Conservation (phyloP, 2,113 vertebrate species). For the Empidonax traillii region DNA sequence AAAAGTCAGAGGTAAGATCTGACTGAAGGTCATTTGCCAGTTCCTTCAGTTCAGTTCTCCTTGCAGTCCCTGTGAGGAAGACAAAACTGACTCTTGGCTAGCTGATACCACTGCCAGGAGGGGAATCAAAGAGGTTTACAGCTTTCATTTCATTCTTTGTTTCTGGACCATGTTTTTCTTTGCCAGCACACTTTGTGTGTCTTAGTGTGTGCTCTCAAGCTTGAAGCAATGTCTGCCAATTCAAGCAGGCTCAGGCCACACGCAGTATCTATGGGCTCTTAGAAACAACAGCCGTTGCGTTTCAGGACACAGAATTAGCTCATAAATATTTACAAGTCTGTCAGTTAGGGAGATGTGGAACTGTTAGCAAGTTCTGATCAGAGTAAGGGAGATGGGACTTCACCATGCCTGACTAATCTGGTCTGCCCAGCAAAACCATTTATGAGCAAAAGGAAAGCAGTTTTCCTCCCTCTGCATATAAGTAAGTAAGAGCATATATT, state of each 20-base stretch:
- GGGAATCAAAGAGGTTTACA: background rate
- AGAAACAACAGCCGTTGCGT: background rate
- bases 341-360: background rate
- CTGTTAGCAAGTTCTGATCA: background rate
- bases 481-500: fast-evolving
- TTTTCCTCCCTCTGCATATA: background rate
- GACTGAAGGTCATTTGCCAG: background rate
- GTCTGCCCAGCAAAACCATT: background rate
- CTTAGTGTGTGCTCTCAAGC: background rate
- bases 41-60: background rate
- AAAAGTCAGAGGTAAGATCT: background rate
- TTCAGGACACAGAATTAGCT: background rate
- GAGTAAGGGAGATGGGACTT: background rate
- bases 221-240: background rate
- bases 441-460: background rate
- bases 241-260: background rate
- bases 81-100: background rate
- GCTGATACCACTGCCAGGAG: fast-evolving
- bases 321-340: slow-evolving; percentile 20
- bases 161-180: background rate
- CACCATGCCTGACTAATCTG: background rate
- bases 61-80: background rate
- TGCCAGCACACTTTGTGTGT: background rate
- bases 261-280: background rate
- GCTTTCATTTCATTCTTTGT: background rate